These are phyloP conservation scores for Aricia agestis DNA, from an alignment of 1,140 invertebrate genomes.

Conservation along the genomic window DNA sequence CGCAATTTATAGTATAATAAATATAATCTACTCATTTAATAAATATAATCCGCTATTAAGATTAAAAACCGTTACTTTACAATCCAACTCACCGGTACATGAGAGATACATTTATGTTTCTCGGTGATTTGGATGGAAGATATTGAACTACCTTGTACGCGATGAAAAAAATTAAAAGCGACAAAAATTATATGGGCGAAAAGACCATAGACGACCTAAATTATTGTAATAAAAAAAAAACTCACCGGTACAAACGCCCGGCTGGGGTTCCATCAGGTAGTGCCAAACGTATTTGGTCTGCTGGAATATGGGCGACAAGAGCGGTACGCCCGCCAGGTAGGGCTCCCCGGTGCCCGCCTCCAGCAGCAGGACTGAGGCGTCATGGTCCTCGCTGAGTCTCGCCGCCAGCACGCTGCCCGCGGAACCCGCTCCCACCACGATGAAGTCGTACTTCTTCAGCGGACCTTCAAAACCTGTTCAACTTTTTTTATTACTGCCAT, in stretches of 20 bases:
- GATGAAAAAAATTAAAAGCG: no score
- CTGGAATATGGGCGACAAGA: slow-evolving; percentile 83
- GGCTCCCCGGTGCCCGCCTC: slow-evolving; percentile 82
- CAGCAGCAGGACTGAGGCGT: slow-evolving; percentile 78
- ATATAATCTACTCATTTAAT: no score
- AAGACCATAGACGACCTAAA: no score
- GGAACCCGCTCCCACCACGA: slow-evolving; percentile 84
- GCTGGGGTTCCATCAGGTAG: slow-evolving; percentile 82
- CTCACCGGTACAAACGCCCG: slow-evolving; percentile 53
- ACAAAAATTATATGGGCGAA: no score
- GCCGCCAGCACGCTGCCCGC: slow-evolving; percentile 84
- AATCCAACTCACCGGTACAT: slow-evolving; percentile 35
- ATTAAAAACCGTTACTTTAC: no score
- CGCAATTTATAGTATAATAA: no score
- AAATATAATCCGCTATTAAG: no score
- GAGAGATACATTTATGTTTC: no score
- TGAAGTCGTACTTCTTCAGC: slow-evolving; percentile 77
- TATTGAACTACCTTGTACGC: no score
- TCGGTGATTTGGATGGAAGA: no score
- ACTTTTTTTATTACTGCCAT: neutral
- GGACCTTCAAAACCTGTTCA: slow-evolving; percentile 55
- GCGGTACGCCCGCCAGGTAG: slow-evolving; percentile 81
- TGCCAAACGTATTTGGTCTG: slow-evolving; percentile 84
- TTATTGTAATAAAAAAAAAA: no score
- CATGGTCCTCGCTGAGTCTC: slow-evolving; percentile 77